phyloP scores from a whole-genome alignment of 2,797 vertebrate species.

The Rhinichthys osculus region DNA sequence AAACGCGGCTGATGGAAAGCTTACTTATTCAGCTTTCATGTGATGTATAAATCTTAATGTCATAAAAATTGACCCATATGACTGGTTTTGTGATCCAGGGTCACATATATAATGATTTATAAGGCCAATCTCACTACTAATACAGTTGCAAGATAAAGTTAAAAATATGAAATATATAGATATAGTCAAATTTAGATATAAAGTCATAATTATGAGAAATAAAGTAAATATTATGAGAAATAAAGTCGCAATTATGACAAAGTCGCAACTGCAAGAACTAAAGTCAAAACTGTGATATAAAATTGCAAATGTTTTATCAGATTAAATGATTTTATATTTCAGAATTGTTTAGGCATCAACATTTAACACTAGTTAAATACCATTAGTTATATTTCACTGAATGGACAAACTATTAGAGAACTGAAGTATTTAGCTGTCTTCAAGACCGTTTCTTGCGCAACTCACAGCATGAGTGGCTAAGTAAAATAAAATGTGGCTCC shows the following conservation, averaged over 20 bases:
- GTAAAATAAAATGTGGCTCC: slow-evolving; percentile 5
- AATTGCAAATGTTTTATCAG: background rate
- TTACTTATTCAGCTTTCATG: no score
- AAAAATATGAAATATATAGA: background rate
- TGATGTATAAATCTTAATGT: no score
- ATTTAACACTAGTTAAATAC: slow-evolving; percentile 10
- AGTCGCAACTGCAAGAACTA: no score
- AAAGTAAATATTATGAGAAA: no score
- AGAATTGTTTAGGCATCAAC: slow-evolving; percentile 3
- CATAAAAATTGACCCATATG: no score
- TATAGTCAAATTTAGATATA: background rate
- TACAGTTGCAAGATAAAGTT: background rate
- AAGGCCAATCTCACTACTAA: background rate
- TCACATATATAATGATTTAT: background rate
- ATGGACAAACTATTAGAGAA: slow-evolving; percentile 25
- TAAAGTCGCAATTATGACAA: background rate
- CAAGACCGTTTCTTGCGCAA: slow-evolving; percentile 13
- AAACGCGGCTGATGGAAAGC: no score
- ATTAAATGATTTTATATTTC: background rate
- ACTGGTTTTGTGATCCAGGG: no score
- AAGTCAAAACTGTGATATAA: background rate
- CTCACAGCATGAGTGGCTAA: background rate
- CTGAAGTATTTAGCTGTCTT: slow-evolving; percentile 25
- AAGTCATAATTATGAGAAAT: background rate
- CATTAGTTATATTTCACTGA: slow-evolving; percentile 39